Percentiles rank a stretch among this genome's conserved stretches.
Evolutionary conservation across 1,140 invertebrate genomes (phyloP).

Genomic region (Asobara japonica): DNA sequence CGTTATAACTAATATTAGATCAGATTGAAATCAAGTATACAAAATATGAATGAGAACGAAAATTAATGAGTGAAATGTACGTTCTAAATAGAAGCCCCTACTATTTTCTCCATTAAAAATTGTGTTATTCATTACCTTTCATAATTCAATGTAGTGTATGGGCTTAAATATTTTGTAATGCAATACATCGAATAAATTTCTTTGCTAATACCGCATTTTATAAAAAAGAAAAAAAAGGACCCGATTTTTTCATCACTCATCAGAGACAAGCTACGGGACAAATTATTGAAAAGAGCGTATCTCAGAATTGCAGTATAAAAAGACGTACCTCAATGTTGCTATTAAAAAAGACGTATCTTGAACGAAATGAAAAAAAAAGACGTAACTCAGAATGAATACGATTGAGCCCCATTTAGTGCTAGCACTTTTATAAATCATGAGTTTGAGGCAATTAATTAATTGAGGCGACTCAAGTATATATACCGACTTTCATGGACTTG

Average conservation of each 20-base stretch:
- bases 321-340: no score
- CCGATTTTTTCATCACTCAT: background rate
- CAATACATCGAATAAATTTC: background rate
- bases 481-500: no score
- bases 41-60: background rate
- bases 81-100: background rate
- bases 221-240: background rate
- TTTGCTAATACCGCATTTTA: background rate
- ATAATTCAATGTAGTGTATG: background rate
- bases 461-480: no score
- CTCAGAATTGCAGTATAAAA: no score
- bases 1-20: background rate
- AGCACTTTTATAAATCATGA: no score
- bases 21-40: background rate
- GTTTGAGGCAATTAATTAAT: no score
- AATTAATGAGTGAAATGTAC: background rate
- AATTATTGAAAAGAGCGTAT: no score
- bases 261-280: no score
- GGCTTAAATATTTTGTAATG: background rate
- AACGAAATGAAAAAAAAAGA: no score
- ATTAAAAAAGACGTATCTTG: no score
- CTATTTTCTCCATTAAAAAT: background rate
- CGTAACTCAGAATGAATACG: no score
- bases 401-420: no score
- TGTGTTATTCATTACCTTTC: background rate